phyloP scores from a whole-genome alignment of 1,140 invertebrate genomes.

The Pseudomyrmex flavicornis region DNA sequence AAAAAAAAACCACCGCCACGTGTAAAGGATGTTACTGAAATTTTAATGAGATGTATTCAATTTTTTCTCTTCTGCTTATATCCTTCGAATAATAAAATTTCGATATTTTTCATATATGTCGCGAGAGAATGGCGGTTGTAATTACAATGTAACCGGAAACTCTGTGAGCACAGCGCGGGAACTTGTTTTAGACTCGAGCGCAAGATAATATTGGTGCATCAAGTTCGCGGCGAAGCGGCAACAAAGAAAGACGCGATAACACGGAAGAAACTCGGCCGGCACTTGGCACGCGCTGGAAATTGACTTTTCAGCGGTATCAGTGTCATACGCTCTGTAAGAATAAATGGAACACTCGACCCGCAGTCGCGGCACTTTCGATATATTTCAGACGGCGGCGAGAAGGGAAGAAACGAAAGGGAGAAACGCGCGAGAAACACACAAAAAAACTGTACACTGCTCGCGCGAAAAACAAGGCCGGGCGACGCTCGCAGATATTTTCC shows the following conservation, averaged over 20 bases:
- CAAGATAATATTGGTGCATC: slow-evolving; percentile 39
- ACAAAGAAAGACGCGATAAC: slow-evolving; percentile 30
- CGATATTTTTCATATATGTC: too few species aligned
- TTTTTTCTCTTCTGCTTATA: neutral
- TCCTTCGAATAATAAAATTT: neutral
- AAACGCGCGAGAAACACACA: slow-evolving; percentile 31
- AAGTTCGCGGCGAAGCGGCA: neutral
- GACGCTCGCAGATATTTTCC: slow-evolving; percentile 54
- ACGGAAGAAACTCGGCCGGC: slow-evolving; percentile 5
- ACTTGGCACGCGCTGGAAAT: slow-evolving; percentile 50
- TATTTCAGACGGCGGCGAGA: slow-evolving; percentile 35
- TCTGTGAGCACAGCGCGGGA: neutral
- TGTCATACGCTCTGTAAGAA: slow-evolving; percentile 44
- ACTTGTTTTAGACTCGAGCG: slow-evolving; percentile 1
- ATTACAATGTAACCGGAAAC: slow-evolving; percentile 14
- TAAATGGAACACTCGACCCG: slow-evolving; percentile 50
- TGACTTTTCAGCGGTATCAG: slow-evolving; percentile 53
- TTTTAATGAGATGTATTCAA: slow-evolving; percentile 14
- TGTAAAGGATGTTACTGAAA: neutral
- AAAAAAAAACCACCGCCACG: neutral
- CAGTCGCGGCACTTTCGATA: slow-evolving; percentile 36
- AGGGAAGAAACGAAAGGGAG: too few species aligned
- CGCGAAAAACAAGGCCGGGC: slow-evolving; percentile 51
- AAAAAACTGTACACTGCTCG: slow-evolving; percentile 28
- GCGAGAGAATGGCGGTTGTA: neutral